These are phyloP conservation scores for Danio tinwini DNA, from an alignment of 2,797 vertebrate species.

Conservation along the genomic window DNA sequence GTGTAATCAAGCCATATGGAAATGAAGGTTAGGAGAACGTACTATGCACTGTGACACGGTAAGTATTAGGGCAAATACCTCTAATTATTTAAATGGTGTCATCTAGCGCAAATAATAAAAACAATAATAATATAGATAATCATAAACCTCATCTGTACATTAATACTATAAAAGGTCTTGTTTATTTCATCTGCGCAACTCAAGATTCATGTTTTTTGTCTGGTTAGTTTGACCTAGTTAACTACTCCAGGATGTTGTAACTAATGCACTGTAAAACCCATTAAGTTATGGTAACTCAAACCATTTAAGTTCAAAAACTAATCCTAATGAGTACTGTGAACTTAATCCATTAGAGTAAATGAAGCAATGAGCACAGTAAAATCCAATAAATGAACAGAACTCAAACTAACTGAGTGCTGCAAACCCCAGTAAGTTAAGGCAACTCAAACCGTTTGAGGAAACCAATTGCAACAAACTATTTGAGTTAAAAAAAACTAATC, in stretches of 20 bases:
- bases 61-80: neutral
- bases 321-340: too few relatives aligned
- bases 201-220: neutral
- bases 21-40: conserved; percentile 4
- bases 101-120: neutral
- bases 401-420: too few relatives aligned
- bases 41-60: neutral
- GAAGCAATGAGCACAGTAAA: too few relatives aligned
- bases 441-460: too few relatives aligned
- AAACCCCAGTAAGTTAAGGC: too few relatives aligned
- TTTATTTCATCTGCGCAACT: neutral
- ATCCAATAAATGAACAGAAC: too few relatives aligned
- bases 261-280: neutral
- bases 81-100: neutral
- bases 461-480: too few relatives aligned
- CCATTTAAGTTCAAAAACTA: too few relatives aligned
- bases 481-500: too few relatives aligned
- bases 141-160: neutral
- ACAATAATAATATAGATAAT: neutral
- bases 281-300: too few relatives aligned
- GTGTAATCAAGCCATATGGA: conserved; percentile 24
- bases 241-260: neutral
- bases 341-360: too few relatives aligned
- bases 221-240: neutral
- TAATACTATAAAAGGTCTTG: neutral